These are phyloP conservation scores for Hylaeus volcanicus DNA, from an alignment of 1,140 invertebrate species.

Conservation along the genomic window DNA sequence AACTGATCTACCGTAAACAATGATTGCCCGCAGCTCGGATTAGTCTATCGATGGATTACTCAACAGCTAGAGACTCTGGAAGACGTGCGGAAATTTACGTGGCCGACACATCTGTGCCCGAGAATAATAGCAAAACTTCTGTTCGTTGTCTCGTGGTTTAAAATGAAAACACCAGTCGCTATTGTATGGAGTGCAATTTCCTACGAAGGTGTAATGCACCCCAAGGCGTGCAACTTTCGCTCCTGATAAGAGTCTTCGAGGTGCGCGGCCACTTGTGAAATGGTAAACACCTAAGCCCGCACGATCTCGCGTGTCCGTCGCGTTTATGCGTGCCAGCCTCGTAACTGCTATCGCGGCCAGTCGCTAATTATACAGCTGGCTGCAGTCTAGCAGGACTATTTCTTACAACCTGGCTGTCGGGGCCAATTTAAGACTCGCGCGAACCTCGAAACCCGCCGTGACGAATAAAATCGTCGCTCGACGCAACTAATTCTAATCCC, in stretches of 20 bases:
- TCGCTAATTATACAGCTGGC: conserved; percentile 57
- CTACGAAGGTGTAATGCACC: not conserved
- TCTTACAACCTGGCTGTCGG: conserved; percentile 28
- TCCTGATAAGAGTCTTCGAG: conserved; percentile 42
- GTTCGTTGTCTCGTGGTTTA: not conserved
- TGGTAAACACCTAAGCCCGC: conserved; percentile 51
- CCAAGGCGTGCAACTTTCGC: not conserved
- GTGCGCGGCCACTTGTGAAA: conserved; percentile 31
- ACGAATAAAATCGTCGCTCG: conserved; percentile 47
- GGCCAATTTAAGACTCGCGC: conserved; percentile 47
- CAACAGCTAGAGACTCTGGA: too few relatives aligned
- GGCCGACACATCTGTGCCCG: too few relatives aligned
- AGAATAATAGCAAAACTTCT: too few relatives aligned
- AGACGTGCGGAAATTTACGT: too few relatives aligned
- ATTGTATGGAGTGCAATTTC: not conserved
- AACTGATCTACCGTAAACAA: too few relatives aligned
- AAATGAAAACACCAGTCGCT: not conserved
- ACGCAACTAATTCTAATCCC: not conserved
- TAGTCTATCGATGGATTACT: too few relatives aligned
- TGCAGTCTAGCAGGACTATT: not conserved
- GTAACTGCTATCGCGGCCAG: conserved; percentile 53
- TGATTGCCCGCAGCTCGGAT: too few relatives aligned
- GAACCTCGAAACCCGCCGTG: not conserved
- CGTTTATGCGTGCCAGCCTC: conserved; percentile 56
- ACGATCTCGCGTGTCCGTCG: conserved; percentile 57